phyloP scores from a whole-genome alignment of 2,888 invertebrate species.

The Drosophila falleni region DNA sequence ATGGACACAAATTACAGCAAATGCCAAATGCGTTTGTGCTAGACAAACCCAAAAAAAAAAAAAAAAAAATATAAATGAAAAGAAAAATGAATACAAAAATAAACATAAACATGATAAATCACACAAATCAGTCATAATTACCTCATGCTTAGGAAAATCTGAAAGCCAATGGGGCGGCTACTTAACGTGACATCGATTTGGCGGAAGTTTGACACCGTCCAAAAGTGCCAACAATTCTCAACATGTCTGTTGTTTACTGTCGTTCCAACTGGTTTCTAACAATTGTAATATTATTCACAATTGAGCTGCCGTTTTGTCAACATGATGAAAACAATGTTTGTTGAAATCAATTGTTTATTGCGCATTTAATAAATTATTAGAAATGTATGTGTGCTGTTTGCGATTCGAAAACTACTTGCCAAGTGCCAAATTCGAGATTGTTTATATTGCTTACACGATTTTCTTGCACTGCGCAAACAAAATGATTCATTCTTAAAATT shows the following conservation, averaged over 20 bases:
- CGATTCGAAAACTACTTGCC: conserved; percentile 30
- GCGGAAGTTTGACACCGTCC: conserved; percentile 33
- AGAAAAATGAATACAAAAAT: conserved; percentile 3
- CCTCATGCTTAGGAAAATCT: conserved; percentile 42
- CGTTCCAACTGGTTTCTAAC: conserved; percentile 29
- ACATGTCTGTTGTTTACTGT: conserved; percentile 1
- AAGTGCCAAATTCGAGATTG: conserved; percentile 60
- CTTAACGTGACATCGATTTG: conserved; percentile 35
- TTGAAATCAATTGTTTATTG: conserved; percentile 61
- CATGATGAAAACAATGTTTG: conserved; percentile 38
- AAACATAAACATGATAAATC: conserved; percentile 60
- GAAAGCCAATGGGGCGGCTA: conserved; percentile 33
- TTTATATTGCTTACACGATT: conserved; percentile 45
- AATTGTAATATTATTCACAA: conserved; percentile 51
- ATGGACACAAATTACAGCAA: conserved; percentile 49
- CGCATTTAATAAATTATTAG: conserved; percentile 60
- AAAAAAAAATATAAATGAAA: too few relatives aligned
- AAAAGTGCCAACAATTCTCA: conserved; percentile 29
- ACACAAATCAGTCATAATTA: conserved; percentile 66
- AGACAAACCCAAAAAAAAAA: conserved; percentile 38
- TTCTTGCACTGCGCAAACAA: conserved; percentile 3
- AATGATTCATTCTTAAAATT: conserved; percentile 49
- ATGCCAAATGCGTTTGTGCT: conserved; percentile 44
- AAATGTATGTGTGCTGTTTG: conserved; percentile 33
- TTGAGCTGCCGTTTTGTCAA: conserved; percentile 38